Base-by-base conservation (phyloP, 2,797 vertebrate species). In the Labeo calbasu region DNA sequence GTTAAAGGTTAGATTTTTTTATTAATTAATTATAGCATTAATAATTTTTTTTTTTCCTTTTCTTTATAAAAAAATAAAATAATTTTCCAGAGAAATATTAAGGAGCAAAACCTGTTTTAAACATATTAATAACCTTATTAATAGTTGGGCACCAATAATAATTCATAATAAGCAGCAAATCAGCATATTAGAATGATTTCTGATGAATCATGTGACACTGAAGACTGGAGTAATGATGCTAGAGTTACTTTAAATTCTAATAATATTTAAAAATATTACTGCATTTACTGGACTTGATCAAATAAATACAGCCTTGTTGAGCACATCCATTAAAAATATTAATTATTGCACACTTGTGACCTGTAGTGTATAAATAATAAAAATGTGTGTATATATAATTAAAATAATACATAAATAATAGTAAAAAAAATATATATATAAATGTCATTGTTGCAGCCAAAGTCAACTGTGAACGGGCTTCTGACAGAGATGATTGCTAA, bases 401-500 rank as follows among this genome's bases (percentile, higher is more conserved):
- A 15, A 15, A 50, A 50, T 4, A 5, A 51, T 51, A 15, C 15
- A 15, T 1, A 51, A 51, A 51, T 51, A 65, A 5, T 65, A 65
- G 61, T 32, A 65, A 28, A 12, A 23, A 15, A 25, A 28, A 32
- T 32, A 32, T 2, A 32, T 32, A 32, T 32, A 32, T 32, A 32
- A 32, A 32, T 28, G 72, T 59, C 17, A 19, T 32, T n/a, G 3
- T 68, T 77, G 25, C 90, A 99, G 98, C 98, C 98, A 66, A 98
- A 96, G 88, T 98, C 98, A 10, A 93, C 95, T 4, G 91, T 98
- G 40, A 92, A 92, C 79, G 92, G 90, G 43, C 94, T 99, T 84
- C 93, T 99, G 90, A 92, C 88, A 76, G 97, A 99, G 94, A 99
- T 99, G 98, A 96, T 92, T 57, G 66, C 89, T 66, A 98, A 97